A percentile compares a stretch with the other conserved stretches of the same genome.
These are phyloP conservation scores for Chesias legatella DNA, from an alignment of 2,888 invertebrate genomes.

Conservation along the genomic window DNA sequence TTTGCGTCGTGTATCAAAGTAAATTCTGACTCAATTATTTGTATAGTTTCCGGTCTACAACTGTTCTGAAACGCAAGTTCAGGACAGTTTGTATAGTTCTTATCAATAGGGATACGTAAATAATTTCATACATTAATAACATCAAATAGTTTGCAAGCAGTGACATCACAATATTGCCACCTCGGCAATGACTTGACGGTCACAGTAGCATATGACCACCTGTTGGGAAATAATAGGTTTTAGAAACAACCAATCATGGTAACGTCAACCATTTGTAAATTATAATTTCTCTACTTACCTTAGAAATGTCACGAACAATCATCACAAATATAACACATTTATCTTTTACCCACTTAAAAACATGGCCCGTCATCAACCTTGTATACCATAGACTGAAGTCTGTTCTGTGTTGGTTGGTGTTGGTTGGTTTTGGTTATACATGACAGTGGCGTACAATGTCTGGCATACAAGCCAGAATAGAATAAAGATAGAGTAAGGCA, in stretches of 20 bases:
- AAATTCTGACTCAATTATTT: too few species aligned
- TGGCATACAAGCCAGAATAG: too few species aligned
- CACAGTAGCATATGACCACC: conserved; percentile 13
- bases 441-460: too few species aligned
- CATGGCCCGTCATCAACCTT: conserved; percentile 70
- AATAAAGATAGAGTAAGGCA: too few species aligned
- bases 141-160: conserved; percentile 40
- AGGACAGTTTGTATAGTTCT: background rate
- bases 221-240: conserved; percentile 5
- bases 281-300: conserved; percentile 56
- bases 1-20: too few species aligned
- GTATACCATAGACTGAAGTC: conserved; percentile 24
- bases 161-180: conserved; percentile 72
- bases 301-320: conserved; percentile 72
- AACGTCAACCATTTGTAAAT: conserved; percentile 23
- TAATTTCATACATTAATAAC: conserved; percentile 1
- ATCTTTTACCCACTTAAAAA: conserved; percentile 72
- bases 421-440: too few species aligned
- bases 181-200: conserved; percentile 56
- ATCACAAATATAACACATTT: conserved; percentile 77
- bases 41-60: background rate
- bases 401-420: too few species aligned
- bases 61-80: background rate
- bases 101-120: conserved; percentile 12
- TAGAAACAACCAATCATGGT: background rate